Conservation (phyloP, 2,113 vertebrate species). For the Ptyas mucosa region DNA sequence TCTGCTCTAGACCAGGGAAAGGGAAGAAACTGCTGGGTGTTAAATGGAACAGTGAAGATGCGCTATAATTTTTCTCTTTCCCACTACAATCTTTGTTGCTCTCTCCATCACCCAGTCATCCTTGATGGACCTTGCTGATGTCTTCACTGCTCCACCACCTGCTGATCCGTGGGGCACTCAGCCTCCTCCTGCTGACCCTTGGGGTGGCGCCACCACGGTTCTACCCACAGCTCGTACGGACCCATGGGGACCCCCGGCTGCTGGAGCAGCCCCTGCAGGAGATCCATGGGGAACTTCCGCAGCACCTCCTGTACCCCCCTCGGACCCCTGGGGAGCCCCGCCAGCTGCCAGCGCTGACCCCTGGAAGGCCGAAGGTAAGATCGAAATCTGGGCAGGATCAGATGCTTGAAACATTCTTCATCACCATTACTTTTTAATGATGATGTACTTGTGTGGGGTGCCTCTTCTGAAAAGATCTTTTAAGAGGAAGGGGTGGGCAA, state of each 20-base stretch:
- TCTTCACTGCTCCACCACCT: conserved; percentile 75
- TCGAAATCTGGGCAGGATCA: neutral
- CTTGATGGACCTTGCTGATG: conserved; percentile 84
- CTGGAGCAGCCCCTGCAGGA: conserved; percentile 39
- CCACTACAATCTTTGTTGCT: neutral
- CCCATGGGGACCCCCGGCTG: conserved; percentile 51
- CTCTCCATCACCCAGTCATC: conserved; percentile 61
- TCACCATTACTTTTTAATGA: no score
- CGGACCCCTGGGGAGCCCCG: conserved; percentile 67
- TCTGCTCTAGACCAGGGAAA: no score
- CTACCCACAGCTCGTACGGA: conserved; percentile 63
- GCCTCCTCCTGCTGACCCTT: conserved; percentile 74
- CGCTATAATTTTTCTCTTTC: neutral
- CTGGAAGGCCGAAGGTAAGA: conserved; percentile 79
- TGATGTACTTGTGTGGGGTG: no score
- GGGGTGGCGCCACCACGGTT: conserved; percentile 69
- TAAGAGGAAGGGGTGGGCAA: neutral
- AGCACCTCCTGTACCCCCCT: conserved; percentile 29
- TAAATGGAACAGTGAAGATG: neutral
- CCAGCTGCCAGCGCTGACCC: conserved; percentile 69
- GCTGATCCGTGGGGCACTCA: conserved; percentile 54
- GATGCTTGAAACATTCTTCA: neutral
- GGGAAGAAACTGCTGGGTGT: neutral
- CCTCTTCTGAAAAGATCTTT: neutral
- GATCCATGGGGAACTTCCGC: conserved; percentile 63